Percentiles rank a stretch among this genome's conserved stretches.
These are phyloP conservation scores for Ostrea edulis DNA, from an alignment of 1,140 invertebrate species.

Conservation along the genomic window DNA sequence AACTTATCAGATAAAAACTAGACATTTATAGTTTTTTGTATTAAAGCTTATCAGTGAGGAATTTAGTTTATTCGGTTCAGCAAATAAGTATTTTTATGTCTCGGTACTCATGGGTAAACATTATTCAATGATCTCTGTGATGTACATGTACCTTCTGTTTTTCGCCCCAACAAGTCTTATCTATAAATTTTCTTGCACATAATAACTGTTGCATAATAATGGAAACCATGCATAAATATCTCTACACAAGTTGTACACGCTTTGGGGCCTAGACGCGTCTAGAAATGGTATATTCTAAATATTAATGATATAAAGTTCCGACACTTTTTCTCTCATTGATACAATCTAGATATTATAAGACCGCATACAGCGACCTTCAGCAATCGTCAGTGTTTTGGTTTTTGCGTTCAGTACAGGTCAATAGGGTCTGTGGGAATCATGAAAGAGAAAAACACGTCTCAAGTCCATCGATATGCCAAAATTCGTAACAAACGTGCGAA, in stretches of 20 bases:
- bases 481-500: conserved; percentile 1
- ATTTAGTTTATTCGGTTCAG: not conserved
- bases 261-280: not conserved
- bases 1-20: not conserved
- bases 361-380: conserved; percentile 4
- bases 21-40: not conserved
- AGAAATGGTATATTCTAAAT: not conserved
- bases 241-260: not conserved
- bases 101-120: too few species aligned
- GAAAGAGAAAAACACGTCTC: not conserved
- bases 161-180: too few species aligned
- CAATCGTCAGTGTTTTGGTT: not conserved
- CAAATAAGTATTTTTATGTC: too few species aligned
- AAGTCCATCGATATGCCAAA: not conserved
- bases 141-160: too few species aligned
- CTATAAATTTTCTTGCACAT: too few species aligned
- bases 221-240: not conserved
- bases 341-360: conserved; percentile 12
- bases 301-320: not conserved
- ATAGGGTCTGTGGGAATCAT: conserved; percentile 17
- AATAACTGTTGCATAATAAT: too few species aligned
- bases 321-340: not conserved
- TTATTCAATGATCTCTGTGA: too few species aligned
- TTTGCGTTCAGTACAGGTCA: not conserved
- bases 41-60: not conserved